Percentiles rank a stretch among this genome's conserved stretches.
These are phyloP conservation scores for Caenorhabditis becei DNA, from an alignment of 2,888 invertebrate species.

Conservation along the genomic window DNA sequence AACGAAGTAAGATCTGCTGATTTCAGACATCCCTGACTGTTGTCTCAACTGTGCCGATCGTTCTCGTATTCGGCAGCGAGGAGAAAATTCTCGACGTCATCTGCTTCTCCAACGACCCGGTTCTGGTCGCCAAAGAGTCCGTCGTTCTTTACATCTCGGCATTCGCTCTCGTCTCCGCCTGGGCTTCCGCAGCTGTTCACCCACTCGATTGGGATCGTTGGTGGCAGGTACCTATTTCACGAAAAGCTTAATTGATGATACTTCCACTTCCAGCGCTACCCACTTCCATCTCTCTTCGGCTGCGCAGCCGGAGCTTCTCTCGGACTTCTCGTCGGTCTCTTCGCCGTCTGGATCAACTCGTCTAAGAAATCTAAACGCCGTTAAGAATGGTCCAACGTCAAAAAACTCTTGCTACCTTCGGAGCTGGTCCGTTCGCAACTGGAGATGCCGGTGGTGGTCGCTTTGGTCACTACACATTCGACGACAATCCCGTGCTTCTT, in stretches of 20 bases:
- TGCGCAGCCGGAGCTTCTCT: constrained; percentile 41
- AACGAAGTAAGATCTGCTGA: constrained; percentile 10
- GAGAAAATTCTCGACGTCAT: constrained; percentile 31
- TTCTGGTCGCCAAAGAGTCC: constrained; percentile 2
- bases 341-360: not conserved
- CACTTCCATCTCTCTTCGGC: constrained; percentile 67
- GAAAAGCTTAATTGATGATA: not conserved
- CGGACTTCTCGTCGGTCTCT: constrained; percentile 47
- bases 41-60: constrained; percentile 24
- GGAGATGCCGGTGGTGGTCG: constrained; percentile 59
- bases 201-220: constrained; percentile 93
- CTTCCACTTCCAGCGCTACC: constrained; percentile 63
- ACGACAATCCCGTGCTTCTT: constrained; percentile 71
- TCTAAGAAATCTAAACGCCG: constrained; percentile 27
- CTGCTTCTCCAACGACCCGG: not conserved
- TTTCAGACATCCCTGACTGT: constrained; percentile 48
- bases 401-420: constrained; percentile 61
- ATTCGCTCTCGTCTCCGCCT: constrained; percentile 24
- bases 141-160: constrained; percentile 7
- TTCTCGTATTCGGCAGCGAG: constrained; percentile 15
- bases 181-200: constrained; percentile 84
- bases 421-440: constrained; percentile 61
- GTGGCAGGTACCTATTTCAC: constrained; percentile 86
- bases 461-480: constrained; percentile 64
- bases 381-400: constrained; percentile 60